Percentiles rank a stretch among this genome's conserved stretches.
phyloP scores from a whole-genome alignment of 2,888 invertebrate species.

The Parnassius mnemosyne region DNA sequence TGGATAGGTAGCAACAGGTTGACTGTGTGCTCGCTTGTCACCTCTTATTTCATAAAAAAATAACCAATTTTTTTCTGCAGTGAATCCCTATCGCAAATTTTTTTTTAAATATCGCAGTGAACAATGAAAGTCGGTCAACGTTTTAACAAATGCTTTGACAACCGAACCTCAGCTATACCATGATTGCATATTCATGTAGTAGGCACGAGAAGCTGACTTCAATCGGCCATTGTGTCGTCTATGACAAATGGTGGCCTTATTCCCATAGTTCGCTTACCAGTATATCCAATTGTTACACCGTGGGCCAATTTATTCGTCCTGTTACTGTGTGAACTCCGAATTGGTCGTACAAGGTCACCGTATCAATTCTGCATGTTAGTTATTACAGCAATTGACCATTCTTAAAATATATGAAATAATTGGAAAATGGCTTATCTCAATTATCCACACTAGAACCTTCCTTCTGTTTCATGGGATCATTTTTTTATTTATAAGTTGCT shows the following conservation, averaged over 20 bases:
- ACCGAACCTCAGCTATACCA: neutral
- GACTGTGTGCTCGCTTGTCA: too few relatives aligned
- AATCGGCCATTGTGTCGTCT: slow-evolving; percentile 59
- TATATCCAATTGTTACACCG: slow-evolving; percentile 45
- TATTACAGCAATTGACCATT: slow-evolving; percentile 33
- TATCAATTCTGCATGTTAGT: slow-evolving; percentile 17
- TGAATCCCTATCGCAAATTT: too few relatives aligned
- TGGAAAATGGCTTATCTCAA: too few relatives aligned
- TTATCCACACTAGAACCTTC: too few relatives aligned
- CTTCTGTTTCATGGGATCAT: too few relatives aligned
- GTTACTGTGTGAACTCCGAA: slow-evolving; percentile 30
- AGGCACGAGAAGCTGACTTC: slow-evolving; percentile 37
- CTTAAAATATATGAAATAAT: too few relatives aligned
- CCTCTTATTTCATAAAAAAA: too few relatives aligned
- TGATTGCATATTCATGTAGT: slow-evolving; percentile 48
- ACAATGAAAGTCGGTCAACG: neutral
- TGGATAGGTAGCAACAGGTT: too few relatives aligned
- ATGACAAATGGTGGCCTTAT: slow-evolving; percentile 64
- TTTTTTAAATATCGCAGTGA: too few relatives aligned
- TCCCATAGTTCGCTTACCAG: slow-evolving; percentile 54
- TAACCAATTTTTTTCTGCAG: too few relatives aligned
- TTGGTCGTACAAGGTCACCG: slow-evolving; percentile 24
- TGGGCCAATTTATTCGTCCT: slow-evolving; percentile 43
- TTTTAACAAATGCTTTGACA: slow-evolving; percentile 6
- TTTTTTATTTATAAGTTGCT: too few relatives aligned